These are phyloP conservation scores for Timandra comae DNA, from an alignment of 2,888 invertebrate species.

Conservation along the genomic window DNA sequence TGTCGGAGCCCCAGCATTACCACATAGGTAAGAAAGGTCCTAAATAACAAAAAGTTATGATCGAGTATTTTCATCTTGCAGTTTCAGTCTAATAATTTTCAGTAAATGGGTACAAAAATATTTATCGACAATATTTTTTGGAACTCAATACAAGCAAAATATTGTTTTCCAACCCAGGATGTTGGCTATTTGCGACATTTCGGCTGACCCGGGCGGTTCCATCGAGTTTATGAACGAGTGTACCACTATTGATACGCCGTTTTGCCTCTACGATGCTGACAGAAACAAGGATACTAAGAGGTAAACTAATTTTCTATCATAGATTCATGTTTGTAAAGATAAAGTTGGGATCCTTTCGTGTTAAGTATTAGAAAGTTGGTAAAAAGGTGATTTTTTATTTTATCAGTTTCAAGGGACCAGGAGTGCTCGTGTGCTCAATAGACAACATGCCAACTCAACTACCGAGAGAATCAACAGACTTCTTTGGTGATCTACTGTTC, in stretches of 20 bases:
- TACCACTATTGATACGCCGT: conserved; percentile 99
- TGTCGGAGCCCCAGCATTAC: conserved; percentile 89
- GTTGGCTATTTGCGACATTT: conserved; percentile 98
- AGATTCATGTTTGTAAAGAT: not conserved
- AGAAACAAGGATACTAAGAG: conserved; percentile 97
- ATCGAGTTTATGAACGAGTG: conserved; percentile 99
- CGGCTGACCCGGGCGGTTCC: conserved; percentile 98
- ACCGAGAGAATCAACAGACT: conserved; percentile 97
- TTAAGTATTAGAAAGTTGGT: no score
- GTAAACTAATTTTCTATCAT: conserved; percentile 37
- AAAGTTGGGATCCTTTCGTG: no score
- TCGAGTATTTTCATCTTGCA: no score
- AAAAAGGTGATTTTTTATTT: no score
- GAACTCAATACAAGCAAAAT: no score
- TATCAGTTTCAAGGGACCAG: conserved; percentile 93
- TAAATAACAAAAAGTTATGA: no score
- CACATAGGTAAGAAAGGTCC: conserved; percentile 75
- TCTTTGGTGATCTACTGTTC: conserved; percentile 94
- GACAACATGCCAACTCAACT: conserved; percentile 99
- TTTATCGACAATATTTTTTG: no score
- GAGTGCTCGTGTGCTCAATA: conserved; percentile 99
- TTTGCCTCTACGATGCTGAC: conserved; percentile 99
- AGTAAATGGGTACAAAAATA: no score
- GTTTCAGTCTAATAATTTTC: no score
- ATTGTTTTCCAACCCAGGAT: conserved; percentile 83